Base-by-base conservation (phyloP, 1,140 invertebrate species). In the Heliconius nattereri region DNA sequence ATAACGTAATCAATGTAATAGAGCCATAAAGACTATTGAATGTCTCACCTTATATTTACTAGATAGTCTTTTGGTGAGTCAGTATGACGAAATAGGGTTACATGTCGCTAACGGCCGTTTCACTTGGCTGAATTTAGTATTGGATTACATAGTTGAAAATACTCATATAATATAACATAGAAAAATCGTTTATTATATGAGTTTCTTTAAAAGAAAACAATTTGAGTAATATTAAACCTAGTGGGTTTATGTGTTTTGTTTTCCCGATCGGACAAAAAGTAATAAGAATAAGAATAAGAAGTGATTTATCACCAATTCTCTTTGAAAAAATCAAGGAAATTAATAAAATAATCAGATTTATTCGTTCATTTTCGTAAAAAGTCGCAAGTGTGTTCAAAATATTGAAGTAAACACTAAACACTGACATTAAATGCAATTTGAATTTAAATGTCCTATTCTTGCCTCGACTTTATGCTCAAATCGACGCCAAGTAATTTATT, bases 11-110 rank as follows among this genome's bases (percentile, higher is more conserved):
- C 20, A 49, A 78, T 23, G 73, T 70, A 76, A 80, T 82, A 74
- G 71, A 70, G 73, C 60, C 78, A 82, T 80, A 72, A 80, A 80
- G 40, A 78, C 73, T 82, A 81, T 82, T 82, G 78, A 73, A 80
- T 20, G 60, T 83, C 74, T 84, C 78, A 83, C 82, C 66, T 81
- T 40, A 77, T 78, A 54, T 54, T 20, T 26, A 70, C 29, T 23
- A 57, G 37, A 37, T 20, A 29, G 26, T 19, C 32, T 54, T 71
- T 76, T 52, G 29, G 49, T 71, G 71, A 79, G 13, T 70, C 40
- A 74, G 49, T 37, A n/a, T 78, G 71, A 66, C 60, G 54, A 77
- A 76, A 81, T 72, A 75, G 54, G 23, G 77, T 78, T 78, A 35
- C 40, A 26, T 75, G 49, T 74, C 75, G 37, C 52, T 52, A 54